These are phyloP conservation scores for Takifugu bimaculatus DNA, from an alignment of 2,113 vertebrate genomes.

Conservation along the genomic window DNA sequence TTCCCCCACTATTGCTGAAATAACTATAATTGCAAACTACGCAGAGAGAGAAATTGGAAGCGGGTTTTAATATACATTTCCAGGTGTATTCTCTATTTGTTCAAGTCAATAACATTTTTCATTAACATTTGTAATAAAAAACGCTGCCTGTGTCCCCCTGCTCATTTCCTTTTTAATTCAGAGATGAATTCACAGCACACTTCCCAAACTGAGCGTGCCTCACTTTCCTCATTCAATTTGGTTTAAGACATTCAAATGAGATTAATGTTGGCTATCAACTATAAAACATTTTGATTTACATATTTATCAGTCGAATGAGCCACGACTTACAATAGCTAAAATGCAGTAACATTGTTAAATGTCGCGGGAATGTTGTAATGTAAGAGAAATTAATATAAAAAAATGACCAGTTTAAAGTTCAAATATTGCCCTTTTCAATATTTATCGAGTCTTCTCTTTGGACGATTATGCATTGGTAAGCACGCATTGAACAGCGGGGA, in stretches of 20 bases:
- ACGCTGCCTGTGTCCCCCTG: constrained; percentile 56
- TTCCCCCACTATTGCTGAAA: constrained; percentile 76
- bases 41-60: constrained; percentile 75
- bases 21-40: constrained; percentile 82
- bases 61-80: constrained; percentile 77
- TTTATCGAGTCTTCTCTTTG: constrained; percentile 38
- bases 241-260: constrained; percentile 75
- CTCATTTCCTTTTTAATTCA: constrained; percentile 79
- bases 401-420: constrained; percentile 28
- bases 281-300: constrained; percentile 76
- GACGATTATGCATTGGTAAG: constrained; percentile 20
- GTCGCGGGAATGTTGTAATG: constrained; percentile 66
- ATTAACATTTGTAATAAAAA: constrained; percentile 79
- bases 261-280: constrained; percentile 71
- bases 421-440: constrained; percentile 27
- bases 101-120: constrained; percentile 82
- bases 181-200: constrained; percentile 68
- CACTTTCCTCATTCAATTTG: constrained; percentile 73
- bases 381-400: constrained; percentile 58
- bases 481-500: constrained; percentile 38
- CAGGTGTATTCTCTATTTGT: constrained; percentile 81
- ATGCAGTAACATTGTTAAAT: constrained; percentile 71
- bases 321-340: constrained; percentile 73
- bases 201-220: constrained; percentile 63
- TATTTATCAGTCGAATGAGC: constrained; percentile 76